These are phyloP conservation scores for Paedocypris sp. DNA, from an alignment of 2,113 vertebrate genomes.

Conservation along the genomic window DNA sequence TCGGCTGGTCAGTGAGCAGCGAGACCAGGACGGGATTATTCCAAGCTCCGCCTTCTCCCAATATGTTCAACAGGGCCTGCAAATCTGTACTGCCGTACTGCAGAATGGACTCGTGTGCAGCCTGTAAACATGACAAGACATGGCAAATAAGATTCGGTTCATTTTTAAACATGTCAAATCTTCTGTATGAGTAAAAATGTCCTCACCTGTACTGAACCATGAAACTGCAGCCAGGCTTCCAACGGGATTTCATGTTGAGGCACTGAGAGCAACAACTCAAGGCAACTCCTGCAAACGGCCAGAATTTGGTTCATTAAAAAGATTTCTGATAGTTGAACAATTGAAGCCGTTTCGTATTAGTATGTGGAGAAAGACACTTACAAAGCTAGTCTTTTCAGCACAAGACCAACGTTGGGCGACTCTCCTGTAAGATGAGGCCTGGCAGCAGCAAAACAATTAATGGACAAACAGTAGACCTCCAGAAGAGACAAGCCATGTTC, in stretches of 20 bases:
- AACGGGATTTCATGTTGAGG: constrained; percentile 83
- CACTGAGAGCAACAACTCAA: constrained; percentile 89
- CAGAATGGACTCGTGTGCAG: constrained; percentile 78
- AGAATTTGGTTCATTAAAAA: not conserved
- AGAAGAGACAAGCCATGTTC: constrained; percentile 83
- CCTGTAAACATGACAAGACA: constrained; percentile 39
- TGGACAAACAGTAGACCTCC: constrained; percentile 91
- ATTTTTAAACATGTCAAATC: not conserved
- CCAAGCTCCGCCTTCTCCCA: constrained; percentile 84
- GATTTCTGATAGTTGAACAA: not conserved
- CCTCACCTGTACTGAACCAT: constrained; percentile 84
- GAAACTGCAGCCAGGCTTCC: constrained; percentile 83
- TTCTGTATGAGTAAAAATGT: not conserved
- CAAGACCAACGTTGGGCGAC: constrained; percentile 85
- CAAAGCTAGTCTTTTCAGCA: constrained; percentile 90
- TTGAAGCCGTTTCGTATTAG: not conserved
- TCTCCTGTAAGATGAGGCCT: constrained; percentile 87
- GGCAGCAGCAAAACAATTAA: constrained; percentile 86
- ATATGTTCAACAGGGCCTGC: constrained; percentile 82
- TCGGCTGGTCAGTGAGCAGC: constrained; percentile 78
- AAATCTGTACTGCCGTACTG: constrained; percentile 91
- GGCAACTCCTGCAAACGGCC: constrained; percentile 77
- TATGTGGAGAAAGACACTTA: constrained; percentile 59
- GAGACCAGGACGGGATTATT: constrained; percentile 80
- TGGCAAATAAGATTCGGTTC: not conserved